Conservation (phyloP, 2,888 invertebrate species). For the Cacoxenus indagator region DNA sequence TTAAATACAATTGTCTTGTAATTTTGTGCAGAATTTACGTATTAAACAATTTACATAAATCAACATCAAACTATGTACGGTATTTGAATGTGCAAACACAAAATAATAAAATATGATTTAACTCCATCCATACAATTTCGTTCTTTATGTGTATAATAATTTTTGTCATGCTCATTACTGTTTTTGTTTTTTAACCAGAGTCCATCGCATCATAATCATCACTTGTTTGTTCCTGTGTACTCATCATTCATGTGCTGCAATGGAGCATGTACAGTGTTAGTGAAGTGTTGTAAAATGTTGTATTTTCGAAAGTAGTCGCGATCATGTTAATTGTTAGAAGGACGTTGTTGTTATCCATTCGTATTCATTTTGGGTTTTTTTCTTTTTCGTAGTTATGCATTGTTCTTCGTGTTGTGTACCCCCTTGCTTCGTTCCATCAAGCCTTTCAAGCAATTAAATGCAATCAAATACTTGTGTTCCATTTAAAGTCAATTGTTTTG, state of each 20-base stretch:
- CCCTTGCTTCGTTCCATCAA: too few relatives aligned
- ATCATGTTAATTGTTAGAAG: too few relatives aligned
- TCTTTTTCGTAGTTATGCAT: not conserved
- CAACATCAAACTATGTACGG: slow-evolving; percentile 10
- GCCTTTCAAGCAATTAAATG: not conserved
- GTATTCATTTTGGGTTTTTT: not conserved
- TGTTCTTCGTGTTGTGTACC: not conserved
- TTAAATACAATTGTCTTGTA: slow-evolving; percentile 6
- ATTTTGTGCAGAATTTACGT: not conserved
- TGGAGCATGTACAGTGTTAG: slow-evolving; percentile 25
- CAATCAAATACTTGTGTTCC: not conserved
- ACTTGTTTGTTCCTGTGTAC: not conserved
- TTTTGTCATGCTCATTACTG: not conserved
- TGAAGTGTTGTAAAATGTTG: not conserved
- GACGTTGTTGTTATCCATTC: not conserved
- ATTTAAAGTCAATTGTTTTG: slow-evolving; percentile 26
- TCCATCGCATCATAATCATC: too few relatives aligned
- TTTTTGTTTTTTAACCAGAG: too few relatives aligned
- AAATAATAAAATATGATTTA: slow-evolving; percentile 26
- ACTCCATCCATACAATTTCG: not conserved
- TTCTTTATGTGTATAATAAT: not conserved
- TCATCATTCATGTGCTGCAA: slow-evolving; percentile 5
- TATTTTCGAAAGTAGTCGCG: too few relatives aligned
- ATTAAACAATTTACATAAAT: not conserved
- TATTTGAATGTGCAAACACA: slow-evolving; percentile 33